phyloP scores from a whole-genome alignment of 2,113 vertebrate genomes.

The Corydoras sp. region DNA sequence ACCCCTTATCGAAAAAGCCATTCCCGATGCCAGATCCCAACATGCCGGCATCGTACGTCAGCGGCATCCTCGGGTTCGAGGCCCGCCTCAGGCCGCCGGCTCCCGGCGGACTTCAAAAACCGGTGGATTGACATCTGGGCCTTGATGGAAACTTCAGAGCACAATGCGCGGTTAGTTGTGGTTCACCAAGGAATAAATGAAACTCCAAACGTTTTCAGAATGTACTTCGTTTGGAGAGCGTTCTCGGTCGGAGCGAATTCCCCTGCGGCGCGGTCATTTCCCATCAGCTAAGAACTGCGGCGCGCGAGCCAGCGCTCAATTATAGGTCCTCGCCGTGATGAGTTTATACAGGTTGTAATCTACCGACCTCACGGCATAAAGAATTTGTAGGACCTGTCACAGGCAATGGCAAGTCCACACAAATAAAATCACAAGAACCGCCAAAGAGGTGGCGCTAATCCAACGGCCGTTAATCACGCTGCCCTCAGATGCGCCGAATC shows the following conservation, averaged over 20 bases:
- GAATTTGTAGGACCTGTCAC: neutral
- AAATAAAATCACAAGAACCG: neutral
- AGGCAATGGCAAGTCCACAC: neutral
- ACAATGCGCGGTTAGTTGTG: conserved; percentile 63
- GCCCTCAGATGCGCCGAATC: too few relatives aligned
- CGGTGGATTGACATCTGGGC: conserved; percentile 54
- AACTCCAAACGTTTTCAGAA: conserved; percentile 63
- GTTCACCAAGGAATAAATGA: conserved; percentile 71
- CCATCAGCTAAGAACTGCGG: conserved; percentile 32
- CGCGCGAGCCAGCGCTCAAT: conserved; percentile 26
- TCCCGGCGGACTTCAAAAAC: conserved; percentile 65
- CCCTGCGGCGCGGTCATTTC: conserved; percentile 58
- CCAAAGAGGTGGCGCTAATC: too few relatives aligned
- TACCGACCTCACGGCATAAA: conserved; percentile 9
- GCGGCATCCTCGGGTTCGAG: conserved; percentile 52
- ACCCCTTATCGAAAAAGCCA: conserved; percentile 22
- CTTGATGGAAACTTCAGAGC: conserved; percentile 69
- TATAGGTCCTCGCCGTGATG: conserved; percentile 30
- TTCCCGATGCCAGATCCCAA: conserved; percentile 12
- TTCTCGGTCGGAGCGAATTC: conserved; percentile 56
- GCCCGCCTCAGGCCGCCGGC: conserved; percentile 40
- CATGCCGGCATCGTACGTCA: conserved; percentile 32
- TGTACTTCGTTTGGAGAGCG: conserved; percentile 60
- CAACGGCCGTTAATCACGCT: too few relatives aligned
- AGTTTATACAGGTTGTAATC: conserved; percentile 34